Evolutionary conservation across 2,797 vertebrate genomes (phyloP), one percentile per base, ranked within the genome.

Genomic region (Tolypeutes matacus): DNA sequence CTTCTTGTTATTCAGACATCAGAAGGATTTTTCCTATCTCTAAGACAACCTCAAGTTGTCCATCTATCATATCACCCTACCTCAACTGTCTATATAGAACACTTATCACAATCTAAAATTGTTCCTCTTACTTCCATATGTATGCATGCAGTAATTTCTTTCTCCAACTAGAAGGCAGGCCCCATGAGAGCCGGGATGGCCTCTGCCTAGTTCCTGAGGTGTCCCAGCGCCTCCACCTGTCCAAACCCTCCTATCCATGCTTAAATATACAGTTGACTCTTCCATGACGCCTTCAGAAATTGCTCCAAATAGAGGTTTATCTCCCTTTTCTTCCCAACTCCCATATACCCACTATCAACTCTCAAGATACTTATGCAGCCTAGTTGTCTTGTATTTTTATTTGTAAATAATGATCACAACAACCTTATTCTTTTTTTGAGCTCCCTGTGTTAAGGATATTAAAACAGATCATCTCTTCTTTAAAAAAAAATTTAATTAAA

Each of bases 41-140:
- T 4, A 60, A 60, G 64, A 8, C 4, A 31, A 3, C 5, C 34
- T 86, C 72, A 31, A 3, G 39, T 0, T 7, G 65, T 39, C 14
- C 31, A 36, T n/a, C 53, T 11, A 0, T 0, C 53, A 0, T 4
- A 14, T n/a, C 14, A 34, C 23, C 77, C 34, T 7, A 3, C 31
- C 58, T 42, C 5, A 9, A 12, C 6, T 3, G 34, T 34, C 72
- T 70, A 56, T 1, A 11, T 2, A 8, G 70, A 69, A 77, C 18
- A 36, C 82, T 14, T 1, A 4, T 2, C 23, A 2, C n/a, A 20
- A 5, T 15, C 29, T 20, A 27, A 14, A 56, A 31, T 8, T 34
- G 5, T 27, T 6, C 85, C 46, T 29, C 0, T 20, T 4, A 5
- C 34, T 39, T 29, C 7, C 20, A 14, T 7, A 6, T 34, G 5